These are phyloP conservation scores for Nesogale talazaci DNA, from an alignment of 2,113 vertebrate genomes.

Conservation along the genomic window DNA sequence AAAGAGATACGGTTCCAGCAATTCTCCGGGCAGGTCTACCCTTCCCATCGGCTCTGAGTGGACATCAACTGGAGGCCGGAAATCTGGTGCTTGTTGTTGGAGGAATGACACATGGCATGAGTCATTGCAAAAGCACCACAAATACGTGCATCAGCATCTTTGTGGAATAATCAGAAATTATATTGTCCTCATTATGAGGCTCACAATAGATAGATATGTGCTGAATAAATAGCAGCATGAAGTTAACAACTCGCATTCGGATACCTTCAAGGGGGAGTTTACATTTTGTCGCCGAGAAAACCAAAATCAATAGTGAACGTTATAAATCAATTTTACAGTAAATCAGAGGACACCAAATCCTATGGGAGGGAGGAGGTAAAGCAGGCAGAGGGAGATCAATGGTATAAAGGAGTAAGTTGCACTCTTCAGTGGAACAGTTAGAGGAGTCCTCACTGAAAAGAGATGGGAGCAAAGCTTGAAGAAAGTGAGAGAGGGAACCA, in stretches of 20 bases:
- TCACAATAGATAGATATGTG: not conserved
- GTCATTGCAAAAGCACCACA: not conserved
- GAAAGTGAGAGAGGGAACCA: not conserved
- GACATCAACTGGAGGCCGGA: no score
- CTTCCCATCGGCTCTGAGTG: no score
- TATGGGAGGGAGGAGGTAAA: not conserved
- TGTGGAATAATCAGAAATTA: not conserved
- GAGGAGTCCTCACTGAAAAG: not conserved
- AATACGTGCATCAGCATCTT: not conserved
- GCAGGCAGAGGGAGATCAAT: not conserved
- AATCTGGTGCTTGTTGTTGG: no score
- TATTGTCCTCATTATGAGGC: conserved; percentile 1
- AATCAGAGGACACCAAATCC: conserved; percentile 23
- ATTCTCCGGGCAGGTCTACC: no score
- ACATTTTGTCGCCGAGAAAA: not conserved
- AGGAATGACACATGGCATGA: no score
- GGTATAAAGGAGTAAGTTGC: no score
- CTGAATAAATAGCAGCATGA: not conserved
- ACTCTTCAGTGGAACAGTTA: not conserved
- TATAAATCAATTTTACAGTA: not conserved
- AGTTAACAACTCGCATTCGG: not conserved
- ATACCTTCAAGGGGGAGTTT: not conserved
- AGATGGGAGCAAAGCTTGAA: conserved; percentile 14
- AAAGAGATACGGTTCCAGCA: no score
- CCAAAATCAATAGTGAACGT: conserved; percentile 37